These are phyloP conservation scores for Corapipo altera DNA, from an alignment of 2,113 vertebrate genomes.

Conservation along the genomic window DNA sequence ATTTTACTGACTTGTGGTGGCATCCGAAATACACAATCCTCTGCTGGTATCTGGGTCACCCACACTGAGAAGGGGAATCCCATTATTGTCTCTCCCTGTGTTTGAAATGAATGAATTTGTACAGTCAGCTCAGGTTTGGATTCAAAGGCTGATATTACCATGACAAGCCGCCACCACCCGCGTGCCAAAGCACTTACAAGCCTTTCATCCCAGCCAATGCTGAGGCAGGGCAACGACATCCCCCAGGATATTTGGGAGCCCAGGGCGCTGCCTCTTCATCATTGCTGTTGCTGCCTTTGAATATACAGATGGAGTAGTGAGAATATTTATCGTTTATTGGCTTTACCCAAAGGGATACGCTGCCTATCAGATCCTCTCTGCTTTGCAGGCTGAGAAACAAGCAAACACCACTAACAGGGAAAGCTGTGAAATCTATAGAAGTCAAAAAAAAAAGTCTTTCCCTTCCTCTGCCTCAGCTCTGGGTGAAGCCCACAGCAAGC, in stretches of 20 bases:
- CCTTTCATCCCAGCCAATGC: not conserved
- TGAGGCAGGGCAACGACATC: not conserved
- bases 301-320: not conserved
- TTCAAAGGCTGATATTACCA: not conserved
- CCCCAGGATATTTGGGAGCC: not conserved
- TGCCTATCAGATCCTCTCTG: not conserved
- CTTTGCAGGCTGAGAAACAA: not conserved
- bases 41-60: slow-evolving; percentile 36
- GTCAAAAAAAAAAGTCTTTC: not conserved
- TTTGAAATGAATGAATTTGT: slow-evolving; percentile 16
- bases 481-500: not conserved
- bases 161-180: accelerated
- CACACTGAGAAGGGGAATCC: not conserved
- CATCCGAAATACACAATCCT: not conserved
- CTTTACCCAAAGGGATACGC: not conserved
- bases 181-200: not conserved
- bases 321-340: not conserved
- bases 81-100: not conserved
- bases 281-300: not conserved
- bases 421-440: not conserved
- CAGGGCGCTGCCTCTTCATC: not conserved
- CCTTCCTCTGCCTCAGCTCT: not conserved
- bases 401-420: not conserved
- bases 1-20: not conserved
- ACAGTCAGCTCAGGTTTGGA: slow-evolving; percentile 18